Percentiles rank a stretch among this genome's conserved stretches.
Evolutionary conservation across 2,888 invertebrate genomes (phyloP).

Genomic region (Blera fallax): DNA sequence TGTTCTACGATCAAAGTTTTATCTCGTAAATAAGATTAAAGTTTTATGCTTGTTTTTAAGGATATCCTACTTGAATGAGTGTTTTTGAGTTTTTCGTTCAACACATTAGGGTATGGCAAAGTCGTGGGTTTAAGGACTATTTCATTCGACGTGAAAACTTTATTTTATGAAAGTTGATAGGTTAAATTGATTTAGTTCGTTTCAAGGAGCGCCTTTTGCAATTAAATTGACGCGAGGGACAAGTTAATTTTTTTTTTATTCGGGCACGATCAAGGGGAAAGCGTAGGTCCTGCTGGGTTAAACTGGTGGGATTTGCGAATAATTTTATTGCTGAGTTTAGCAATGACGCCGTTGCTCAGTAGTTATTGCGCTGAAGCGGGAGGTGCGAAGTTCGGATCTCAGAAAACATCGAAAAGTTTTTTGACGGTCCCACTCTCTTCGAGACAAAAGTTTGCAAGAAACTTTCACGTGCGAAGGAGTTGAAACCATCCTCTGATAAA

Average conservation of each 20-base stretch:
- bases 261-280: too few relatives aligned
- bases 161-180: not conserved
- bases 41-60: constrained; percentile 17
- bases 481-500: not conserved
- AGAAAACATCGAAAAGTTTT: too few relatives aligned
- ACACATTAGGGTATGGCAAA: not conserved
- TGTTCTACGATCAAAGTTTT: constrained; percentile 42
- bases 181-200: not conserved
- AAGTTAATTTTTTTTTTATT: not conserved
- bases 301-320: too few relatives aligned
- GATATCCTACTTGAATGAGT: not conserved
- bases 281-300: too few relatives aligned
- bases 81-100: not conserved
- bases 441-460: not conserved
- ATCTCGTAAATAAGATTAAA: constrained; percentile 47
- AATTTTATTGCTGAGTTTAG: too few relatives aligned
- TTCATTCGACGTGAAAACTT: not conserved
- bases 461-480: not conserved
- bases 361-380: too few relatives aligned
- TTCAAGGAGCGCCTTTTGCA: not conserved
- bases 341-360: too few relatives aligned
- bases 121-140: not conserved
- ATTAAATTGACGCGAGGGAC: not conserved
- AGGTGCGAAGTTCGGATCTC: too few relatives aligned
- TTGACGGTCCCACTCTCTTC: not conserved